phyloP scores from a whole-genome alignment of 2,888 invertebrate genomes.

The Drosophila pullipes region DNA sequence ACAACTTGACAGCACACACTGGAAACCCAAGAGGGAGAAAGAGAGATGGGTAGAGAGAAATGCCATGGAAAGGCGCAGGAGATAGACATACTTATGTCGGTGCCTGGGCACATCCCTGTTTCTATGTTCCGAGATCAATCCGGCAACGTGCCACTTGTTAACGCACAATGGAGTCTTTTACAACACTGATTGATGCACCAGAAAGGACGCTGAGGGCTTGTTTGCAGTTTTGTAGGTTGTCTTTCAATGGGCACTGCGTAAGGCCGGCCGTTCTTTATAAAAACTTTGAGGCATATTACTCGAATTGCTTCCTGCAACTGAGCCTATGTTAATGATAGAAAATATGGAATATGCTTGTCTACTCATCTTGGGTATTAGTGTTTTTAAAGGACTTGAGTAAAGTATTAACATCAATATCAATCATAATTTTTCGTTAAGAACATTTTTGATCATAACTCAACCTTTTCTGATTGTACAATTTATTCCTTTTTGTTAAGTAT shows the following conservation, averaged over 20 bases:
- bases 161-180: conserved; percentile 67
- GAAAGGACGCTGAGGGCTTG: conserved; percentile 20
- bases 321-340: background rate
- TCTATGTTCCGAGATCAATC: conserved; percentile 60
- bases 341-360: background rate
- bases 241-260: background rate
- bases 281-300: conserved; percentile 1
- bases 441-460: background rate
- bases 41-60: background rate
- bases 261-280: background rate
- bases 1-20: conserved; percentile 29
- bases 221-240: conserved; percentile 15
- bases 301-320: conserved; percentile 8
- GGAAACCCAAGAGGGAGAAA: background rate
- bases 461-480: background rate
- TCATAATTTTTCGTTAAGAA: background rate
- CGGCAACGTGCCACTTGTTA: conserved; percentile 76
- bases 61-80: conserved; percentile 30
- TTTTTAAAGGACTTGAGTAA: background rate
- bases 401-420: background rate
- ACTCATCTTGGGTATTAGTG: background rate
- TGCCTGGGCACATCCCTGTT: conserved; percentile 34
- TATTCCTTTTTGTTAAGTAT: background rate
- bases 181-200: conserved; percentile 70
- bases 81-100: conserved; percentile 61